Conservation (phyloP, 2,888 invertebrate species). For the Myathropa florea region DNA sequence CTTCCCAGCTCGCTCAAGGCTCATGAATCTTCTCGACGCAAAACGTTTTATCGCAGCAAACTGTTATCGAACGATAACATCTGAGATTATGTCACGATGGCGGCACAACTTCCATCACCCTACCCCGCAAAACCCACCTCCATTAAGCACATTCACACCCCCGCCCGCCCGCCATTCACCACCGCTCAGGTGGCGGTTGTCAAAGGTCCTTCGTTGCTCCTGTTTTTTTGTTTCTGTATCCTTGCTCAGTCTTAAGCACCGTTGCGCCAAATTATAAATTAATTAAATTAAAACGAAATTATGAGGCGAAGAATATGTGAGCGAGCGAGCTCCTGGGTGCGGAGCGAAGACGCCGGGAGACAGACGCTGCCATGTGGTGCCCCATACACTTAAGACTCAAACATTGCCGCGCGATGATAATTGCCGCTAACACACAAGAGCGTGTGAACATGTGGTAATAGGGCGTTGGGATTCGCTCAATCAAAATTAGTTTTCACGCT, state of each 20-base stretch:
- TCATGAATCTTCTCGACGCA: not conserved
- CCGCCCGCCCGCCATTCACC: not conserved
- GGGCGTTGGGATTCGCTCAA: constrained; percentile 43
- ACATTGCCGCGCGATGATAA: constrained; percentile 11
- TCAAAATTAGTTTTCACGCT: constrained; percentile 49
- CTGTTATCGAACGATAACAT: not conserved
- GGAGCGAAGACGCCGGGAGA: not conserved
- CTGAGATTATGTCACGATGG: not conserved
- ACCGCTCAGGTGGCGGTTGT: not conserved
- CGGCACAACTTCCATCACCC: not conserved
- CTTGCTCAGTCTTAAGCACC: not conserved
- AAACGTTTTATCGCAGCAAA: not conserved
- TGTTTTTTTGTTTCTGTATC: not conserved
- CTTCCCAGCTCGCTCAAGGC: not conserved
- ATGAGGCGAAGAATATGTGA: not conserved
- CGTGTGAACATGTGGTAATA: constrained; percentile 39
- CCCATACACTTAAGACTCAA: not conserved
- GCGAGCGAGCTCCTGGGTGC: not conserved
- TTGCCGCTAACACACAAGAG: constrained; percentile 13
- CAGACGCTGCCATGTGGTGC: constrained; percentile 10
- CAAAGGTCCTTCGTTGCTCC: not conserved
- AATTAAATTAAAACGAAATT: constrained; percentile 36
- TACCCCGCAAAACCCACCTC: not conserved
- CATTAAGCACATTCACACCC: not conserved
- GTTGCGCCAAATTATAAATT: constrained; percentile 19